Evolutionary conservation across 1,140 invertebrate species (phyloP), one percentile per base, ranked within the genome.

Genomic region (Pinna nobilis): DNA sequence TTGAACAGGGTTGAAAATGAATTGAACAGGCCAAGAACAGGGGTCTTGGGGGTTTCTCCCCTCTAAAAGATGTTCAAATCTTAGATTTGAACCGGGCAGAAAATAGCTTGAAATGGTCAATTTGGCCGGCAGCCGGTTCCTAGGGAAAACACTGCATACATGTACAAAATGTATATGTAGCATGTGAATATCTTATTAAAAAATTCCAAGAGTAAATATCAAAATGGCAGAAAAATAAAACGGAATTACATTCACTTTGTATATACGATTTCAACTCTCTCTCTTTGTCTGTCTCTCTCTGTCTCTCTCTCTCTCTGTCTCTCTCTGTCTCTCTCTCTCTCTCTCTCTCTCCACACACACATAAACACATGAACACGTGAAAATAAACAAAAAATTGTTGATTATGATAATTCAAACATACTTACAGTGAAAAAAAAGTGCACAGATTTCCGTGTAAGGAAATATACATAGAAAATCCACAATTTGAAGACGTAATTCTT

Each of bases 281-380:
- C 55, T 59, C 55, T 59, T 32, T 59, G 23, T 59, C 55, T 59
- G 9, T 59, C 55, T 28, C 55, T 32, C 15, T 32, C 13, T 32
- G 23, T 32, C 30, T 59, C 55, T 59, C 55, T 59, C 55, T 59
- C 30, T 28, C 20, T 59, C 18, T 15, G 30, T 28, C 13, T 59
- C 9, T 53, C 0, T 13, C 23, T 23, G 25, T 11, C 23, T 20
- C 13, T 53, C 23, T 28, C 23, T 28, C 13, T 13, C 51, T 23
- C 25, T n/a, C n/a, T n/a, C n/a, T n/a, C n/a, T n/a, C n/a, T n/a
- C n/a, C n/a, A n/a, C n/a, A n/a, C n/a, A n/a, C 53, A 23, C 20
- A 55, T 28, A 18, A 18, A 28, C 18, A 55, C 18, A 25, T 23
- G 5, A 18, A 28, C 25, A 55, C 30, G 53, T 23, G 53, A 18